Percentiles rank a stretch among this genome's conserved stretches.
phyloP scores from a whole-genome alignment of 2,888 invertebrate species.

The Pterostichus niger region DNA sequence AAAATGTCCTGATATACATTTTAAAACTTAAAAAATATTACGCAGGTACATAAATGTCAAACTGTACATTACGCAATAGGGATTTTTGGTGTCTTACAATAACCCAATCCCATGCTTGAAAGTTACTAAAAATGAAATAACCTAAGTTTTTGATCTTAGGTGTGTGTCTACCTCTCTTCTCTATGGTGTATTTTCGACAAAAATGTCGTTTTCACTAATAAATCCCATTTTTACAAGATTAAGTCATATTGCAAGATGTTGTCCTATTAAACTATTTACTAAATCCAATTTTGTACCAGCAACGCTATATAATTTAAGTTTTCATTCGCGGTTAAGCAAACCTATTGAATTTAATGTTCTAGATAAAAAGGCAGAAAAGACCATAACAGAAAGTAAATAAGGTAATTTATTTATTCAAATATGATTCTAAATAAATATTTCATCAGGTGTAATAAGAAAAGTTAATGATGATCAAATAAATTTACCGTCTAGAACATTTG shows the following conservation, averaged over 20 bases:
- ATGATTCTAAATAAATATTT: slow-evolving; percentile 12
- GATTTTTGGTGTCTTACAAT: background rate
- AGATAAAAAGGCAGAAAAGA: slow-evolving; percentile 50
- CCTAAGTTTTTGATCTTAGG: slow-evolving; percentile 41
- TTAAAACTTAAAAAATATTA: slow-evolving; percentile 28
- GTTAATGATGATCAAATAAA: slow-evolving; percentile 82
- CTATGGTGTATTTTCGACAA: background rate
- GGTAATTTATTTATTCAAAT: slow-evolving; percentile 21
- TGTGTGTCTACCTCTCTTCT: too few species aligned
- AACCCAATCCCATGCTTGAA: background rate
- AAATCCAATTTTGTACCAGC: slow-evolving; percentile 25
- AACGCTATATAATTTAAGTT: slow-evolving; percentile 3
- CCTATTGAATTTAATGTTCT: slow-evolving; percentile 29
- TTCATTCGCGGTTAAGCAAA: slow-evolving; percentile 47
- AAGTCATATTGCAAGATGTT: slow-evolving; percentile 28
- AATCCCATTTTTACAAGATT: slow-evolving; percentile 52
- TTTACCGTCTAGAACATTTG: slow-evolving; percentile 85
- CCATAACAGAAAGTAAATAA: slow-evolving; percentile 60
- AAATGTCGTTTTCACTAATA: slow-evolving; percentile 46
- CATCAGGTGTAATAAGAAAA: slow-evolving; percentile 80
- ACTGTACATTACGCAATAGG: slow-evolving; percentile 8
- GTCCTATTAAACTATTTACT: slow-evolving; percentile 10
- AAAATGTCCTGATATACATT: slow-evolving; percentile 16
- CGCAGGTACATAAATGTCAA: slow-evolving; percentile 26
- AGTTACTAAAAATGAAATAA: slow-evolving; percentile 31